Conservation (phyloP, 2,888 invertebrate species). For the Melanchra persicariae region DNA sequence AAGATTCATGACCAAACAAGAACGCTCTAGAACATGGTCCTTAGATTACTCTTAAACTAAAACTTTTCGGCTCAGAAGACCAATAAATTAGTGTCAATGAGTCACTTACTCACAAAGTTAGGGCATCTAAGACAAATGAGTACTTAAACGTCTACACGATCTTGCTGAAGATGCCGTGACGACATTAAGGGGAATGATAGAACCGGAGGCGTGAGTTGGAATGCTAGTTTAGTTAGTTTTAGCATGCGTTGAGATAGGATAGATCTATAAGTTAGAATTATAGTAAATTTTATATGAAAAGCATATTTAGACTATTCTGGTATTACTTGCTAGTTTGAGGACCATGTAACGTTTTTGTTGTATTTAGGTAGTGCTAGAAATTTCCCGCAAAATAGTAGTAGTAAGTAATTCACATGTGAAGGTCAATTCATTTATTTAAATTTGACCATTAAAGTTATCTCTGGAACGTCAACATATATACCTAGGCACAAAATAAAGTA, state of each 20-base stretch:
- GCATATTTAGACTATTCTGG: not conserved
- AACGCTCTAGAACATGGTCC: not conserved
- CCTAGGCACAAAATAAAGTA: too few species aligned
- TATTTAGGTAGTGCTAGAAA: not conserved
- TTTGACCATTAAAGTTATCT: too few species aligned
- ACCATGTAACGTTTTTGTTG: not conserved
- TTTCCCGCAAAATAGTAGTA: not conserved
- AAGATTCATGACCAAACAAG: not conserved
- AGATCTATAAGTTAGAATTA: not conserved
- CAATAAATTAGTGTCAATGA: slow-evolving; percentile 49
- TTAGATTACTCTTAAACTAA: slow-evolving; percentile 30
- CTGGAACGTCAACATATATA: too few species aligned
- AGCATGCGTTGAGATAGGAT: slow-evolving; percentile 5
- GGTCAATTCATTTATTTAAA: too few species aligned
- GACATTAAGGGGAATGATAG: slow-evolving; percentile 46
- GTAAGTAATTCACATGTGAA: too few species aligned
- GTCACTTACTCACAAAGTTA: slow-evolving; percentile 50
- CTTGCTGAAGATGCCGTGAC: slow-evolving; percentile 37
- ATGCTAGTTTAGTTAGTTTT: slow-evolving; percentile 1
- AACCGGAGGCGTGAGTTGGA: slow-evolving; percentile 14
- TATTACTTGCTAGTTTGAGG: not conserved
- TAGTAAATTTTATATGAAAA: not conserved
- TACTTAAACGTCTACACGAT: slow-evolving; percentile 52
- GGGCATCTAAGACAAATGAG: slow-evolving; percentile 56
- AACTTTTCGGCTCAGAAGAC: slow-evolving; percentile 20